phyloP scores from a whole-genome alignment of 2,113 vertebrate genomes.

The Myodes glareolus region DNA sequence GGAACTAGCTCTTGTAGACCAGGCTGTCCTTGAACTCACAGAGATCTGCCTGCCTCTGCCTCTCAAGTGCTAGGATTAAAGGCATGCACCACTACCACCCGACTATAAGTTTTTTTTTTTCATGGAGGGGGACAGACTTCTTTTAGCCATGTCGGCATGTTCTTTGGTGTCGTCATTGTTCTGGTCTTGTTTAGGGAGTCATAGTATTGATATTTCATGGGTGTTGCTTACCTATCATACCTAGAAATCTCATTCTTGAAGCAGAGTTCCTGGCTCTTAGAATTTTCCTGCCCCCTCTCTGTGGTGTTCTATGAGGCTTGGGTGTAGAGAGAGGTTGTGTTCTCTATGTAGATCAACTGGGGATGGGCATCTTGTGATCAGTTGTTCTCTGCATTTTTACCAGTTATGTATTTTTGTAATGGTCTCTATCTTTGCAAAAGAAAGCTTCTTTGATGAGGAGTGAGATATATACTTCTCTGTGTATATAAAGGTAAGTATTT shows the following conservation, averaged over 20 bases:
- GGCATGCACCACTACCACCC: too few relatives aligned
- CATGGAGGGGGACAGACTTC: too few relatives aligned
- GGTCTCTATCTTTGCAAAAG: background rate
- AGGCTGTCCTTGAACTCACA: too few relatives aligned
- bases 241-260: background rate
- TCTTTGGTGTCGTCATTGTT: background rate
- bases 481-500: background rate
- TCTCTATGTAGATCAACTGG: background rate
- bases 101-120: too few relatives aligned
- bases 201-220: background rate
- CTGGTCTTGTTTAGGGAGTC: background rate
- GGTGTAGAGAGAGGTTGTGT: background rate
- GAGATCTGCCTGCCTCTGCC: too few relatives aligned
- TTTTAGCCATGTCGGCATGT: background rate
- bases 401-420: background rate
- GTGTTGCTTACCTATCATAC: background rate
- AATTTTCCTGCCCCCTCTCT: background rate
- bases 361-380: background rate
- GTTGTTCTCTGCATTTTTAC: background rate
- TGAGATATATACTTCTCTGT: background rate
- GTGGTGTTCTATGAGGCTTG: background rate
- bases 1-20: too few relatives aligned
- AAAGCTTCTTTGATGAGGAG: background rate
- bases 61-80: too few relatives aligned
- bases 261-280: background rate